Conservation (phyloP, 2,797 vertebrate species). For the Molossus alvarezi region DNA sequence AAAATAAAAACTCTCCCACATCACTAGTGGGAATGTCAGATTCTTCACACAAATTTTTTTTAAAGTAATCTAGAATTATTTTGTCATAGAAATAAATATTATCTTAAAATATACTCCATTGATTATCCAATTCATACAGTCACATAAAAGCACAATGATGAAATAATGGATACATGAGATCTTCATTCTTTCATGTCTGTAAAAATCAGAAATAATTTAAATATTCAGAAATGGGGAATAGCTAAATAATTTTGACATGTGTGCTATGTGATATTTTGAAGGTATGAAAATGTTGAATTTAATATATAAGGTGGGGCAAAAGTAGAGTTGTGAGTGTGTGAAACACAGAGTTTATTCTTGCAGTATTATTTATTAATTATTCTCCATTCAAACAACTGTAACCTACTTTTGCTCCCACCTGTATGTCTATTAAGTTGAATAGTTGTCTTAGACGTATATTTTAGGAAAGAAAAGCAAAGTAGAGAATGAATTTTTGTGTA, state of each 20-base stretch:
- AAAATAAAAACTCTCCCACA: neutral
- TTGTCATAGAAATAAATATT: constrained; percentile 10
- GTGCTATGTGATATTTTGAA: neutral
- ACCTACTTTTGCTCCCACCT: neutral
- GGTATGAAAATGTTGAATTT: neutral
- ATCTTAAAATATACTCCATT: neutral
- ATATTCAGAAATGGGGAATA: neutral
- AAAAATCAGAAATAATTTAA: neutral
- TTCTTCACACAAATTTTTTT: neutral
- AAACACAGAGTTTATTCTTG: neutral
- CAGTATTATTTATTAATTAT: neutral
- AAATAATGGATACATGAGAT: neutral
- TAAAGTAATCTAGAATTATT: neutral
- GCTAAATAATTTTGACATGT: neutral
- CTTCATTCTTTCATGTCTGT: neutral
- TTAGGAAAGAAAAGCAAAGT: neutral
- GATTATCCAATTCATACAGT: neutral
- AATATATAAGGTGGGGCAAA: neutral
- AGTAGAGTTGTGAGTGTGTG: neutral
- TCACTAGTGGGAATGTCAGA: neutral
- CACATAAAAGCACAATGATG: neutral
- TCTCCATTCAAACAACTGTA: neutral
- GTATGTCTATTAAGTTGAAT: neutral
- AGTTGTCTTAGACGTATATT: neutral
- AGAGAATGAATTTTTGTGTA: neutral